Percentiles rank a stretch among this genome's conserved stretches.
phyloP scores from a whole-genome alignment of 2,888 invertebrate genomes.

The Thera britannica region DNA sequence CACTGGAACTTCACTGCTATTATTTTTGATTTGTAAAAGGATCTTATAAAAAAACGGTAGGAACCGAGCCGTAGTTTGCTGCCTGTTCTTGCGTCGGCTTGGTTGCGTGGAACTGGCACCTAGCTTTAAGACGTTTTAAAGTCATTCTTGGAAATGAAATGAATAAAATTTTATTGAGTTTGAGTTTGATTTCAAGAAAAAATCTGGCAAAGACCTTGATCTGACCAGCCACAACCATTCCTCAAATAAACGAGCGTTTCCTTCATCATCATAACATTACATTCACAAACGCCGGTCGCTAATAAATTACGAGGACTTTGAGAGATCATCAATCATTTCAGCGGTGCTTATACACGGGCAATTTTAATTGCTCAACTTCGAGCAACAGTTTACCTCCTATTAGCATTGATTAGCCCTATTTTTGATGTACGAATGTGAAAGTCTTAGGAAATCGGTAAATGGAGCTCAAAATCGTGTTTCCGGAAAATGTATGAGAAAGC shows the following conservation, averaged over 20 bases:
- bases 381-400: background rate
- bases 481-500: no score
- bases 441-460: no score
- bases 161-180: background rate
- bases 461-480: no score
- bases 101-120: no score
- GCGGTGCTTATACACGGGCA: background rate
- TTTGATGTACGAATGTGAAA: no score
- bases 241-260: constrained; percentile 4
- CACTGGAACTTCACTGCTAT: no score
- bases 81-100: no score
- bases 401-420: background rate
- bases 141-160: no score
- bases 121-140: no score
- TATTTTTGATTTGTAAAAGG: no score
- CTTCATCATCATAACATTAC: background rate
- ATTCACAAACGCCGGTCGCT: constrained; percentile 5
- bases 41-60: no score
- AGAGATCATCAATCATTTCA: constrained; percentile 7
- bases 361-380: background rate
- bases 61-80: no score
- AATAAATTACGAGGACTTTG: constrained; percentile 9
- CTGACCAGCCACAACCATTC: background rate
- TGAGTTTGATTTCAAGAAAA: background rate
- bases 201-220: constrained; percentile 1